Percentiles rank a stretch among this genome's conserved stretches.
These are phyloP conservation scores for Rattus rattus DNA, from an alignment of 2,113 vertebrate genomes.

Conservation along the genomic window DNA sequence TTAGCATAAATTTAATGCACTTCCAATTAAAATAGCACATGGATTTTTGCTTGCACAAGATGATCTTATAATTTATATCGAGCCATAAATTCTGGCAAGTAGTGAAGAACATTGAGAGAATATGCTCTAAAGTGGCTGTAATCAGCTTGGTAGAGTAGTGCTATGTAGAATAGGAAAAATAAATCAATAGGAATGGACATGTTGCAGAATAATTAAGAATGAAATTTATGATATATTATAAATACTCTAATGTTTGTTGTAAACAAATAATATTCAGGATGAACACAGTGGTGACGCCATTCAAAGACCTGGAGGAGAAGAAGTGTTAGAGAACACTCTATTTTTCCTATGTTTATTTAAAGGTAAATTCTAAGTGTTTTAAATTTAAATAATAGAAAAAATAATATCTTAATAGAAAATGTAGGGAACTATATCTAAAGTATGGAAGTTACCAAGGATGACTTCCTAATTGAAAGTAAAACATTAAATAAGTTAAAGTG, in stretches of 20 bases:
- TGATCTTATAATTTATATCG: neutral
- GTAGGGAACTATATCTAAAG: neutral
- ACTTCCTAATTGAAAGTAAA: neutral
- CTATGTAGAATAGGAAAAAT: neutral
- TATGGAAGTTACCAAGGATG: neutral
- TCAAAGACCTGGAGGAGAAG: neutral
- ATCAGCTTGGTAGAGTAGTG: neutral
- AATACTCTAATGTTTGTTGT: neutral
- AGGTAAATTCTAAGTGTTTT: neutral
- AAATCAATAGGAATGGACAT: neutral
- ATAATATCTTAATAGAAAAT: neutral
- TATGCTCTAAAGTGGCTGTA: neutral
- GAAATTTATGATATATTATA: neutral
- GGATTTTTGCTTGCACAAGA: neutral
- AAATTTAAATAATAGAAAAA: neutral
- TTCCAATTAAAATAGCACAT: neutral
- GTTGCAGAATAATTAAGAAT: neutral
- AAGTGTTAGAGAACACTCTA: neutral
- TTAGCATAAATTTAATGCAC: conserved; percentile 33
- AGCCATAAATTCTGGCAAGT: neutral
- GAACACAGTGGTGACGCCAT: neutral
- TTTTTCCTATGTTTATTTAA: neutral
- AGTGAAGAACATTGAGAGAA: neutral
- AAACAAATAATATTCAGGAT: neutral
- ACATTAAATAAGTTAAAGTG: neutral